Base-by-base conservation (phyloP, 1,140 invertebrate species). In the Diploscapter pachys region DNA sequence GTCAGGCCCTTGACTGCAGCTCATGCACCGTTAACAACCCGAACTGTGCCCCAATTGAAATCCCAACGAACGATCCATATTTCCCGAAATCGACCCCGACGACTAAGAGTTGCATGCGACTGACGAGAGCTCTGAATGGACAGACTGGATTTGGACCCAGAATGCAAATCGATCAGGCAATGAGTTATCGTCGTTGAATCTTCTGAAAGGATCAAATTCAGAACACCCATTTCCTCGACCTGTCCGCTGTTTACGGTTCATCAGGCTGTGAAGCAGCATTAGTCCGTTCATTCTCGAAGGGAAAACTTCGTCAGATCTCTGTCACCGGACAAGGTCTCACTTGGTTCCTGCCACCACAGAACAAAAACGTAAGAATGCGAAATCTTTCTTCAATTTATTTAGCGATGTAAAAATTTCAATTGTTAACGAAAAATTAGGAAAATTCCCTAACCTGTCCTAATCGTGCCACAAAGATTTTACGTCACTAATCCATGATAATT, bases 21-120 rank as follows among this genome's bases (percentile, higher is more conserved):
- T 54, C 63, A 2, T 76, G 75, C 69, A 64, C 61, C n/a, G 55
- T 55, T 11, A 48, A 72, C 49, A 63, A 62, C n/a, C 11, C 49
- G 6, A 76, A 76, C 63, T 76, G 75, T 31, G 75, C 75, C 51
- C 75, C 75, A 53, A 76, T 76, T 31, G 64, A 54, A 31, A 71
- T 64, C 6, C 75, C 69, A 51, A 48, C 54, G 4, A 65, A 63
- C 31, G 75, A 76, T 57, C 61, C 52, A 11, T 76, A 72, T 55
- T 76, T 76, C 64, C 61, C 62, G 2, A 51, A 63, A 5, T 55
- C 63, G 9, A 56, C 63, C 1, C n/a, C 5, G 2, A 50, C 51
- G 52, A 53, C 49, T 13, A 13, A 76, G 11, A 66, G 61, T 51
- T 76, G 75, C 50, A 76, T 76, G 54, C 69, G 75, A 53, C 70